Percentiles rank a stretch among this genome's conserved stretches.
These are phyloP conservation scores for Eilema sororculum DNA, from an alignment of 2,888 invertebrate species.

Conservation along the genomic window DNA sequence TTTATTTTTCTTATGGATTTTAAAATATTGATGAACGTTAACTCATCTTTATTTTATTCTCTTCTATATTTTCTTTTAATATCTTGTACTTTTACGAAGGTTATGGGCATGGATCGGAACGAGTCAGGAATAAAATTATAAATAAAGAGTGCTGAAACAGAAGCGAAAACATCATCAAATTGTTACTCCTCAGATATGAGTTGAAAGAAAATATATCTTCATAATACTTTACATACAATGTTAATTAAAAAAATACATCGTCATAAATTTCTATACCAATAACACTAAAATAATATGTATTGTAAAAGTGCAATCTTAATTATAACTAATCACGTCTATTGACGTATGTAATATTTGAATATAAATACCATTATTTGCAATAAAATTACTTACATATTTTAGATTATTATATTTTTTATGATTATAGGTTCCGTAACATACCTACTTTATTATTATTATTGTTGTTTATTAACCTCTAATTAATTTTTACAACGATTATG, in stretches of 20 bases:
- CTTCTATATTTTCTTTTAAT: no score
- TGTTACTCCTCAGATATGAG: no score
- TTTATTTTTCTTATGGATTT: no score
- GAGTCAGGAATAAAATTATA: no score
- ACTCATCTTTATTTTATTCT: no score
- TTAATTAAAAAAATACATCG: not conserved
- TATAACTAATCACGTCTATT: not conserved
- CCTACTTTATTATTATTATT: constrained; percentile 15
- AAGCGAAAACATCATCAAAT: no score
- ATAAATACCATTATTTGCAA: not conserved
- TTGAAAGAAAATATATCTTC: not conserved
- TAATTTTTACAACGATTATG: constrained; percentile 24
- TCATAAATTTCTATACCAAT: not conserved
- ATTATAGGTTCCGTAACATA: constrained; percentile 15
- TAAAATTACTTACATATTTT: constrained; percentile 18
- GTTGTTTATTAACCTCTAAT: constrained; percentile 14
- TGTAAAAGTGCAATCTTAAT: not conserved
- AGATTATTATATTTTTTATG: constrained; percentile 23
- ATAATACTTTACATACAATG: not conserved
- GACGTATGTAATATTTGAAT: no score
- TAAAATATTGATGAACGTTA: no score
- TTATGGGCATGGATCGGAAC: no score
- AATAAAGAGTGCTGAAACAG: no score
- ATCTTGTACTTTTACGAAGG: no score
- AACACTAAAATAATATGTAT: not conserved